These are phyloP conservation scores for Ichneumon xanthorius DNA, from an alignment of 2,888 invertebrate species.

Conservation along the genomic window DNA sequence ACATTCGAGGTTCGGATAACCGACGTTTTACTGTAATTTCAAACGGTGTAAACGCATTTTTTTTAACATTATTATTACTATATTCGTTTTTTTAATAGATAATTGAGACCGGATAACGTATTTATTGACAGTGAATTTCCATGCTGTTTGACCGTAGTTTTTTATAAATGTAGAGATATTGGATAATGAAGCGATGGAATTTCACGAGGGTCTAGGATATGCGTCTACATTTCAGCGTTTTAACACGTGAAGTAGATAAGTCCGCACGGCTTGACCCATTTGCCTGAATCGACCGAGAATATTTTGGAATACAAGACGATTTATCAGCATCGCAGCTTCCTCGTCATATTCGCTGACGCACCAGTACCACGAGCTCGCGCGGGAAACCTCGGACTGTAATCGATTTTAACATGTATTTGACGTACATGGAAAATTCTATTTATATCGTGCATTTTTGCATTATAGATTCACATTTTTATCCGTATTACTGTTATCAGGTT, in stretches of 20 bases:
- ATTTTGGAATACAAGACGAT: not conserved
- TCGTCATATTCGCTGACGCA: not conserved
- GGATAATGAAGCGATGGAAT: conserved; percentile 1
- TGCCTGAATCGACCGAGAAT: not conserved
- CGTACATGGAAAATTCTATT: not conserved
- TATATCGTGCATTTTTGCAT: not conserved
- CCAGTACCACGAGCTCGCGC: not conserved
- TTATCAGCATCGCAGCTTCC: not conserved
- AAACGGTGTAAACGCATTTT: not conserved
- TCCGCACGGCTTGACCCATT: not conserved
- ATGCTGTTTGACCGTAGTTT: not conserved
- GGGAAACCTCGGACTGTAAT: not conserved
- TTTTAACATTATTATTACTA: not conserved
- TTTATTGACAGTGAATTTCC: not conserved
- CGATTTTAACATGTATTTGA: not conserved
- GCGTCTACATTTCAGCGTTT: not conserved
- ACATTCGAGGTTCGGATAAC: no score
- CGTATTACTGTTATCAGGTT: not conserved
- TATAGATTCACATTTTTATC: not conserved
- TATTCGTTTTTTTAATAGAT: not conserved
- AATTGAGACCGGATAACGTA: not conserved
- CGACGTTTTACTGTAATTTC: not conserved
- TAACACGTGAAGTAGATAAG: not conserved
- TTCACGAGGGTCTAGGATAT: not conserved
- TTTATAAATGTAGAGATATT: not conserved